These are phyloP conservation scores for Scaptomyza tumidula DNA, from an alignment of 2,888 invertebrate genomes.

Conservation along the genomic window DNA sequence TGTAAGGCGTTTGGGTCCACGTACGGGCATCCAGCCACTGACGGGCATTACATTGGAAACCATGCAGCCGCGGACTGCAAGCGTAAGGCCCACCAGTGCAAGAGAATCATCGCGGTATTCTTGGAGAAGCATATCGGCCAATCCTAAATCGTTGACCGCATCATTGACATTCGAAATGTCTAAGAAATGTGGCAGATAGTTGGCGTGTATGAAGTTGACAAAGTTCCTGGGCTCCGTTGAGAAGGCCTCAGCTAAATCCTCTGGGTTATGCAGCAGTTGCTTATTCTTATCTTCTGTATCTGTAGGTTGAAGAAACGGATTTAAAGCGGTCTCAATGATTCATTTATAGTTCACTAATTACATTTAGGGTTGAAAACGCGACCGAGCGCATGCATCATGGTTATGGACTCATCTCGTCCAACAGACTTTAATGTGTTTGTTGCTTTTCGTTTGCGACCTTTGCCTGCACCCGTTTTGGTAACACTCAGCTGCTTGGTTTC, in stretches of 20 bases:
- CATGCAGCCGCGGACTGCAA: constrained; percentile 89
- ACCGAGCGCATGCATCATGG: constrained; percentile 90
- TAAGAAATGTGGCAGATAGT: constrained; percentile 90
- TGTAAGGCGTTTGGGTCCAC: constrained; percentile 83
- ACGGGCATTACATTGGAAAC: constrained; percentile 88
- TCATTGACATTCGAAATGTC: constrained; percentile 87
- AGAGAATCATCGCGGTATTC: constrained; percentile 86
- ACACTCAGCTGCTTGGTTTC: constrained; percentile 48
- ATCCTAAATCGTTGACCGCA: constrained; percentile 89
- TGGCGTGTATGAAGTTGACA: constrained; percentile 89
- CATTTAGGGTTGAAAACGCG: constrained; percentile 92
- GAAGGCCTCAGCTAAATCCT: constrained; percentile 88
- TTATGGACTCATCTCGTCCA: constrained; percentile 89
- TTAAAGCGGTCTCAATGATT: neutral
- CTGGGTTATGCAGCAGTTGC: constrained; percentile 87
- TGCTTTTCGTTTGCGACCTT: constrained; percentile 56
- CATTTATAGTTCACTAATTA: constrained; percentile 69
- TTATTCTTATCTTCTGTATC: constrained; percentile 35
- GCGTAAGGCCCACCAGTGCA: constrained; percentile 86
- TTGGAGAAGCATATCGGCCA: constrained; percentile 88
- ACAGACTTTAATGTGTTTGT: constrained; percentile 84
- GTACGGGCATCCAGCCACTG: constrained; percentile 90
- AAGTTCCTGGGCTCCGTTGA: constrained; percentile 88
- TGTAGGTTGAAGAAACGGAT: constrained; percentile 7
- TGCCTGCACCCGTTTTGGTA: constrained; percentile 29